phyloP scores from a whole-genome alignment of 64 coral and sea anemone species.

The Montipora efflorescens region DNA sequence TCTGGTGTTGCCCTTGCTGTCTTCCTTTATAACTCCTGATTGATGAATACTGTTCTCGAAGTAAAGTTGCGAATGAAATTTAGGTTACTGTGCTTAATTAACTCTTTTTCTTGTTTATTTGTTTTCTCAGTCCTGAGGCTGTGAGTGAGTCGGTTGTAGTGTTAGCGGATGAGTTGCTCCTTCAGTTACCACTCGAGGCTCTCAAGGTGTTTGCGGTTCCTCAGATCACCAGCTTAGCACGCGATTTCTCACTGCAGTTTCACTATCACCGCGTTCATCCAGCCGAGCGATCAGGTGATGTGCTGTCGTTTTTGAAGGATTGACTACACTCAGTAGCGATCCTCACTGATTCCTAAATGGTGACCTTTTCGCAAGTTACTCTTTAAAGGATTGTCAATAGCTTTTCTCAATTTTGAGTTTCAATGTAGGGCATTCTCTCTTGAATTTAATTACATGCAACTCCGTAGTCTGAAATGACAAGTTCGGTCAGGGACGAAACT shows the following conservation, averaged over 20 bases:
- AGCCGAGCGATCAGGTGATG: constrained; percentile 72
- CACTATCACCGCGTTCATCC: constrained; percentile 90
- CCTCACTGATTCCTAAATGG: too few species aligned
- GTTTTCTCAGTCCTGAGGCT: constrained; percentile 50
- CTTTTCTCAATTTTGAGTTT: too few species aligned
- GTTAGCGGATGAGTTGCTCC: constrained; percentile 88
- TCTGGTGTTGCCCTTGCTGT: too few species aligned
- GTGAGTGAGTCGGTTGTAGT: constrained; percentile 89
- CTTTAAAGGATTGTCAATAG: too few species aligned
- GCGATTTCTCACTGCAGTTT: constrained; percentile 96
- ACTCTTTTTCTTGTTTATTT: not conserved
- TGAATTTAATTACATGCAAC: too few species aligned
- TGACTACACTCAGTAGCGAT: too few species aligned
- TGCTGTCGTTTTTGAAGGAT: not conserved
- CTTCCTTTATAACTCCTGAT: too few species aligned
- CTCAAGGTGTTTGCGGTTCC: constrained; percentile 76
- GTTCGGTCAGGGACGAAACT: too few species aligned
- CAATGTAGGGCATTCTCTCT: too few species aligned
- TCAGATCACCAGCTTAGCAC: constrained; percentile 77
- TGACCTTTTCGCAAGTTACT: too few species aligned
- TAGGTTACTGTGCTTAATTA: not conserved
- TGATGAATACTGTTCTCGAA: not conserved
- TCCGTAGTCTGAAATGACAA: too few species aligned
- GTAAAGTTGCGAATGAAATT: not conserved
- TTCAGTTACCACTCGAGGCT: constrained; percentile 85